Conservation (phyloP, 1,140 invertebrate genomes). For the Gyrodactylus salaris region DNA sequence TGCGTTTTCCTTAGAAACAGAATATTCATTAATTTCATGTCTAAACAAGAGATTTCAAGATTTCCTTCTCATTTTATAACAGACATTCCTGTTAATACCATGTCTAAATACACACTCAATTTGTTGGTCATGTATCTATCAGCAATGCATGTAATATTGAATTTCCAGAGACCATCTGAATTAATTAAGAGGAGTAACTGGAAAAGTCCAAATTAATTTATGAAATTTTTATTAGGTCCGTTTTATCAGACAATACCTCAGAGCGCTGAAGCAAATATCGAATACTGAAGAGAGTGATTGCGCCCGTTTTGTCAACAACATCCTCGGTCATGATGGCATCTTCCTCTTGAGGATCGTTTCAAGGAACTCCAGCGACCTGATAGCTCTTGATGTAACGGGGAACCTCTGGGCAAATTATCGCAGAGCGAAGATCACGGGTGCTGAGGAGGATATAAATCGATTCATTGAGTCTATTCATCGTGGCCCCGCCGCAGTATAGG, state of each 20-base stretch:
- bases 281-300: slow-evolving; percentile 5
- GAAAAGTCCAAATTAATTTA: too few species aligned
- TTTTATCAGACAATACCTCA: slow-evolving; percentile 4
- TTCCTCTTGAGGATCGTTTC: background rate
- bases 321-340: slow-evolving; percentile 6
- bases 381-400: slow-evolving; percentile 5
- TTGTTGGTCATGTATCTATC: too few species aligned
- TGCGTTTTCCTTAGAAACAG: too few species aligned
- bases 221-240: too few species aligned
- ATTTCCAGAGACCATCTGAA: too few species aligned
- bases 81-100: too few species aligned
- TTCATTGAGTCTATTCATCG: slow-evolving; percentile 3
- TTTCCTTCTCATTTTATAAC: too few species aligned
- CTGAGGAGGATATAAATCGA: slow-evolving; percentile 6
- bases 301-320: background rate
- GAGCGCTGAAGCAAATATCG: slow-evolving; percentile 1
- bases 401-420: slow-evolving; percentile 6
- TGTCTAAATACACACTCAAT: too few species aligned
- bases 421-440: slow-evolving; percentile 1
- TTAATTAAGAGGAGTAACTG: too few species aligned
- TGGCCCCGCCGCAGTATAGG: background rate
- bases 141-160: too few species aligned
- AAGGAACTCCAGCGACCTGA: slow-evolving; percentile 3
- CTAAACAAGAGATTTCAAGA: too few species aligned
- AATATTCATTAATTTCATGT: too few species aligned